Base-by-base conservation (phyloP, 2,113 vertebrate species). In the Blennius ocellaris region DNA sequence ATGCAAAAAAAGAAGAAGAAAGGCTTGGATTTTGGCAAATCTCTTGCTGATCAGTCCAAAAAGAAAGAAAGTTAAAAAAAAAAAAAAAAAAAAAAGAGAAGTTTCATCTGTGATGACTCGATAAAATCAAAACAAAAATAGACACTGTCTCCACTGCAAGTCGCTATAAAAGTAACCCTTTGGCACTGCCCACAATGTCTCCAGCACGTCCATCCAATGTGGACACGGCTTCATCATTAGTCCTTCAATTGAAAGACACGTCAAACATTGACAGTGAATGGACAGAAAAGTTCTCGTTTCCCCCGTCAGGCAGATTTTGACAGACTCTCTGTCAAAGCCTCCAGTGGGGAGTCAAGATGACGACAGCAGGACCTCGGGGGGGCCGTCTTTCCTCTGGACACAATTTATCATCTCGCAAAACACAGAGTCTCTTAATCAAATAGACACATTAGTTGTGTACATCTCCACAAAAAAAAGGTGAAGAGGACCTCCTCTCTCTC, bases 371-470 rank as follows among this genome's bases (percentile, higher is more conserved):
- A 54, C 60, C 83, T 77, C 86, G 62, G 74, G 16, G 16, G 56
- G 77, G 77, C 55, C 55, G 8, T 70, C 65, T 63, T 54, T 86
- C 77, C 15, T 64, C 77, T 76, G 60, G 65, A 87, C 74, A 65
- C 49, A 6, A 73, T 87, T 76, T 44, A 53, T 55, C 55, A 62
- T 36, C 56, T 8, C 53, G 51, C 68, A 64, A 37, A 37, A 61
- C 38, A 53, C 67, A 14, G 6, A 11, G 15, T 9, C 14, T 12
- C 38, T 76, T 61, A 52, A 85, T 76, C 65, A 78, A 68, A 82
- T 56, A 47, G 41, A 76, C 54, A 15, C 9, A 68, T 57, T 62
- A 73, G 76, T 51, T 59, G 67, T 8, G 41, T 7, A 9, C 11
- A 21, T 30, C 30, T 53, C 60, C 43, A 48, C 37, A 49, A 57